phyloP scores from a whole-genome alignment of 2,113 vertebrate species.

The Microtus pennsylvanicus region DNA sequence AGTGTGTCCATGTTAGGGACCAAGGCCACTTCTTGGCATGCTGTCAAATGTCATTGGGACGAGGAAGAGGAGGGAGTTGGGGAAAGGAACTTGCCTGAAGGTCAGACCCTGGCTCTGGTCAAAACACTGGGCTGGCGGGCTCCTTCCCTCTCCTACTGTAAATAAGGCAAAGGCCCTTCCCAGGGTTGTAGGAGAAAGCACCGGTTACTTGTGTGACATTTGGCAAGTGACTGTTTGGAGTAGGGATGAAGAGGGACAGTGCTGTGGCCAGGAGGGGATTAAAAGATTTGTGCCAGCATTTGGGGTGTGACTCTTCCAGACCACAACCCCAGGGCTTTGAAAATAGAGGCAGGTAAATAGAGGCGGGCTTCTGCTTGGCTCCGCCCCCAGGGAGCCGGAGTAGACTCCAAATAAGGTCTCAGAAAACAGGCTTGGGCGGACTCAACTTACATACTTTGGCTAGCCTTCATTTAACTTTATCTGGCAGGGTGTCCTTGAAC shows the following conservation, averaged over 20 bases:
- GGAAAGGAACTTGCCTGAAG: background rate
- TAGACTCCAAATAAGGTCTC: slow-evolving; percentile 71
- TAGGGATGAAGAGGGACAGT: background rate
- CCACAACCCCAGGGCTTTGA: background rate
- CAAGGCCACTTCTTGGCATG: background rate
- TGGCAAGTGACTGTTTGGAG: background rate
- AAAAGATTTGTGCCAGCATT: background rate
- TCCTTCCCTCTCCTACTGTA: background rate
- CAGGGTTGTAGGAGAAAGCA: background rate
- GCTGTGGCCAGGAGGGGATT: background rate
- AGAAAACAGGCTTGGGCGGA: background rate
- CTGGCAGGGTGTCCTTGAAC: background rate
- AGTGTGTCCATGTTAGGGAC: background rate
- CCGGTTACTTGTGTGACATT: background rate
- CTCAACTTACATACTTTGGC: background rate
- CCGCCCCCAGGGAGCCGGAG: background rate
- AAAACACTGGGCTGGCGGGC: background rate
- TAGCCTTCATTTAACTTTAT: background rate
- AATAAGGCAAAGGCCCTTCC: background rate
- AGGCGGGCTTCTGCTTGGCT: background rate
- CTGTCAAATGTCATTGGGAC: background rate
- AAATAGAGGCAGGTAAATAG: slow-evolving; percentile 38
- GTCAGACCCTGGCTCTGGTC: background rate
- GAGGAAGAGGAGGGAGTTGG: background rate
- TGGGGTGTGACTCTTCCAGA: background rate